Evolutionary conservation across 2,888 invertebrate genomes (phyloP), one percentile per base, ranked within the genome.

Genomic region (Peribatodes rhomboidaria): DNA sequence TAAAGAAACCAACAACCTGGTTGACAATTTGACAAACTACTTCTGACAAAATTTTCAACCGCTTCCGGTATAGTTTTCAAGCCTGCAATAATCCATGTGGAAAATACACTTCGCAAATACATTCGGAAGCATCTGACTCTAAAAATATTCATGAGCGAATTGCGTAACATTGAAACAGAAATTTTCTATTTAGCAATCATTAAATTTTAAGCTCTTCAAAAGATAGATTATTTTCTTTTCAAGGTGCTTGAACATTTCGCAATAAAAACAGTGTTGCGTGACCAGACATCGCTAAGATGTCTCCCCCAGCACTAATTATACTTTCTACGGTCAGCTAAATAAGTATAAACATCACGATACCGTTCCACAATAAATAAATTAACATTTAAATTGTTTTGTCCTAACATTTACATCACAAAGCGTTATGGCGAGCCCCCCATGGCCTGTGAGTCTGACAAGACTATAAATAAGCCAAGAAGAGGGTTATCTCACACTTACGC

Each of bases 361-460:
- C 70, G 67, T 66, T 78, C 77, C 61, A 69, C 74, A 78, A 76
- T 82, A 86, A 86, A 86, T 84, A 84, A 87, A 91, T 91, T 91
- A 88, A 81, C 90, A 91, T 91, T 87, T 88, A 87, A 90, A 91
- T 90, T 85, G 86, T 90, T 86, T 83, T 80, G 79, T 78, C 81
- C 82, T 80, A 73, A 75, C 76, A 90, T 91, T 90, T 86, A 83
- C 90, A 91, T 91, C 63, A 89, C 89, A 90, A 91, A 90, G 86
- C 80, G 78, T 76, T 62, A 69, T 68, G 73, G 70, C 56, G 52
- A 58, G 61, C 65, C 53, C 55, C 50, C 67, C 65, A 67, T 68
- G 68, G 60, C 27, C 60, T 61, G 16, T 22, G 60, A 42, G 39
- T 2, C 54, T 70, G 76, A 71, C 73, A 70, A 67, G 67, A 72